Evolutionary conservation across 2,113 vertebrate genomes (phyloP), one percentile per base, ranked within the genome.

Genomic region (Daubentonia madagascariensis): DNA sequence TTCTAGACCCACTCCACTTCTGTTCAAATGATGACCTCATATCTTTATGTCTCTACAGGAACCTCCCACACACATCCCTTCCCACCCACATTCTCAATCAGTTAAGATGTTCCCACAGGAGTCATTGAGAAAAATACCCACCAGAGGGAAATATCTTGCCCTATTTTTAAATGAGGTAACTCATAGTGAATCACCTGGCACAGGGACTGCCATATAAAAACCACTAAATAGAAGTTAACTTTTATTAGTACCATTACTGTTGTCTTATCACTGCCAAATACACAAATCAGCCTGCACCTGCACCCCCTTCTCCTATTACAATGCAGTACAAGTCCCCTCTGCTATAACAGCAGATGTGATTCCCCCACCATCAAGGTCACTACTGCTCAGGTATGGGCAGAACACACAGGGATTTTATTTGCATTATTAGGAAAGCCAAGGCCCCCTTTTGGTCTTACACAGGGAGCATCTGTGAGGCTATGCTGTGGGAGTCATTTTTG

Each of bases 161-260:
- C 43, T 11, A 5, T 86, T 85, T 57, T 32, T 63, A 94, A 89
- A 75, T 92, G 84, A 92, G 89, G 80, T 84, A 50, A 95, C 68
- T 89, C 50, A 63, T 20, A 50, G 10, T 43, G 70, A 97, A 70
- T 73, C 78, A 68, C 17, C 52, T 28, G 92, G 81, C 81, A 84
- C 10, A 45, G n/a, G 23, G 57, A 25, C 70, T 30, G 17, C 61
- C 76, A 37, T 43, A 68, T 22, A 85, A 75, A 96, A 95, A 35
- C n/a, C 72, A 85, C 7, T 25, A 88, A 88, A 43, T 25, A 85
- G 76, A 70, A 65, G 37, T 35, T 85, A 89, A 81, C 67, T 79
- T 97, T 97, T 91, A 85, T 96, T 40, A 50, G 37, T 6, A 40
- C 61, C 40, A 50, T 85, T 45, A 68, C 17, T 30, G 57, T 73